phyloP scores from a whole-genome alignment of 2,888 invertebrate genomes.

The Oscheius sp. region DNA sequence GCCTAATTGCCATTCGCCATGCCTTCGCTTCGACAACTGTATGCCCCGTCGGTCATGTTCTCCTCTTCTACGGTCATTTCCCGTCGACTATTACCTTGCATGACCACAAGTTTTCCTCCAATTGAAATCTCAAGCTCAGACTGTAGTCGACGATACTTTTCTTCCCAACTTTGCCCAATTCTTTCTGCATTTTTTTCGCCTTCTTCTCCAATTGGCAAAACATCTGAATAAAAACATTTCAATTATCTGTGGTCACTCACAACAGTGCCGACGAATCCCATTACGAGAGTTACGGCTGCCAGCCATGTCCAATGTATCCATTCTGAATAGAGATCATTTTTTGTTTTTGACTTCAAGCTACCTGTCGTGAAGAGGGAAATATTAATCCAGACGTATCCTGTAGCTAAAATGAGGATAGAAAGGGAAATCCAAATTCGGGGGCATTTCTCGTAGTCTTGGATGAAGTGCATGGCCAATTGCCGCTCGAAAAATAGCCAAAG shows the following conservation, averaged over 20 bases:
- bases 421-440: conserved; percentile 18
- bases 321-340: background rate
- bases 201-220: background rate
- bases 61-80: too few relatives aligned
- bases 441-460: conserved; percentile 14
- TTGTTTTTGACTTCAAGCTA: background rate
- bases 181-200: background rate
- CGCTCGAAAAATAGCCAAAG: conserved; percentile 19
- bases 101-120: conserved; percentile 20
- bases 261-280: background rate
- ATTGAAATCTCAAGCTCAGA: conserved; percentile 15
- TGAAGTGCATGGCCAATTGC: background rate
- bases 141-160: background rate
- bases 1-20: background rate
- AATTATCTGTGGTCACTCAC: background rate
- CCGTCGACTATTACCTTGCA: background rate
- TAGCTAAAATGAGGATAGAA: background rate
- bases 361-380: background rate
- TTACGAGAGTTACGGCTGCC: background rate
- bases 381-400: too few relatives aligned
- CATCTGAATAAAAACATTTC: background rate
- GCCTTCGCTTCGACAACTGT: background rate
- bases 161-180: background rate
- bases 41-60: too few relatives aligned
- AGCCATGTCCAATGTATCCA: background rate